These are phyloP conservation scores for Chironomus tepperi DNA, from an alignment of 1,140 invertebrate genomes.

Conservation along the genomic window DNA sequence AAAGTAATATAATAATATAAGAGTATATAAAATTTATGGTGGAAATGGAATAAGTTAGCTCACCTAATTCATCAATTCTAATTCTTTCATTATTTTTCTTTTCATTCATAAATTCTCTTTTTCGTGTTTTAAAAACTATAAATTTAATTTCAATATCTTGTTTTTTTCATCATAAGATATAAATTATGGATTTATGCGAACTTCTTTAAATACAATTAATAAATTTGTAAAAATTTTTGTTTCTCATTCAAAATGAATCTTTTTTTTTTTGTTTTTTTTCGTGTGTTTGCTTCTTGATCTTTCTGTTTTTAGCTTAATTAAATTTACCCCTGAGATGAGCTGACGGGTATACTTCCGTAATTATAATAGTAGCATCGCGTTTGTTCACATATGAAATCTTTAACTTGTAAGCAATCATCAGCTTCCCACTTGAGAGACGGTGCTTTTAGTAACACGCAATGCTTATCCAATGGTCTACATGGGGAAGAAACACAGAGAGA, in stretches of 20 bases:
- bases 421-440: slow-evolving; percentile 69
- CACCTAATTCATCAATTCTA: slow-evolving; percentile 23
- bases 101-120: neutral
- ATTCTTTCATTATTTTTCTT: neutral
- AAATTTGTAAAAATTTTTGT: neutral
- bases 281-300: neutral
- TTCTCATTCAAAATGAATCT: neutral
- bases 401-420: slow-evolving; percentile 69
- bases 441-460: slow-evolving; percentile 64
- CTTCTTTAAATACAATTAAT: neutral
- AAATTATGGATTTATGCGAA: no score
- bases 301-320: slow-evolving; percentile 29
- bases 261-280: neutral
- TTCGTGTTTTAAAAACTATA: neutral
- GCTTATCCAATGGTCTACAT: slow-evolving; percentile 54
- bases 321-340: slow-evolving; percentile 77
- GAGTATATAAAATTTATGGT: neutral
- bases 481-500: slow-evolving; percentile 36
- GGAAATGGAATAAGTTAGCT: slow-evolving; percentile 22
- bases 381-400: slow-evolving; percentile 82
- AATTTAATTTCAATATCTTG: no score
- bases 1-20: neutral
- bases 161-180: no score
- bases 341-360: slow-evolving; percentile 79
- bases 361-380: slow-evolving; percentile 85